phyloP scores from a whole-genome alignment of 2,113 vertebrate genomes.

The Triplophysa dalaica region DNA sequence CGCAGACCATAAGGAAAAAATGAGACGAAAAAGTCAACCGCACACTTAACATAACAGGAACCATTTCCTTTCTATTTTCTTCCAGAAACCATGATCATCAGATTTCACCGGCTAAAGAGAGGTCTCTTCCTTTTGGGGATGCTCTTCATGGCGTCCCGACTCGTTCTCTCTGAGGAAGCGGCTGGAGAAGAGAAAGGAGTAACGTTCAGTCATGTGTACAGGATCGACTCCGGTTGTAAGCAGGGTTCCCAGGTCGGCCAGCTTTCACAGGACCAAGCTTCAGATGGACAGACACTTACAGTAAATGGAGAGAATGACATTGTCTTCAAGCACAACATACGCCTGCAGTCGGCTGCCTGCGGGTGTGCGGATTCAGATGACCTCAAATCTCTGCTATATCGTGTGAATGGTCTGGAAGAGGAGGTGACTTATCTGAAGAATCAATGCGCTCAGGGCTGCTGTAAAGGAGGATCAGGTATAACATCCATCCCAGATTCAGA shows the following conservation, averaged over 20 bases:
- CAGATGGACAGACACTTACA: conserved; percentile 51
- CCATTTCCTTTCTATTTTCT: conserved; percentile 37
- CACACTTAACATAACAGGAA: neutral
- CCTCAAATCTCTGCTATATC: conserved; percentile 77
- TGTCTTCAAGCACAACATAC: conserved; percentile 85
- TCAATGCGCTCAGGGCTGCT: conserved; percentile 77
- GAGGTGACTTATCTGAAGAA: conserved; percentile 82
- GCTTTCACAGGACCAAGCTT: conserved; percentile 62
- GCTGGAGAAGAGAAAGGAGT: conserved; percentile 65
- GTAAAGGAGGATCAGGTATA: conserved; percentile 71
- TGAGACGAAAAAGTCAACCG: neutral
- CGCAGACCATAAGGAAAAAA: conserved; percentile 14
- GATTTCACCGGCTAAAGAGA: conserved; percentile 46
- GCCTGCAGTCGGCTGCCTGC: conserved; percentile 72
- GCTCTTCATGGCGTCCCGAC: conserved; percentile 56
- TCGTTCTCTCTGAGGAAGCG: conserved; percentile 58
- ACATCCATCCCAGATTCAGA: neutral
- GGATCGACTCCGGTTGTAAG: conserved; percentile 77
- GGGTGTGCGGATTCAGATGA: conserved; percentile 74
- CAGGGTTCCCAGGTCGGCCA: conserved; percentile 65
- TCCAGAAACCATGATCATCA: conserved; percentile 65
- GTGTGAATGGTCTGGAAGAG: conserved; percentile 82
- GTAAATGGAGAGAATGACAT: conserved; percentile 78
- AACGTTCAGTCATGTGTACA: conserved; percentile 86
- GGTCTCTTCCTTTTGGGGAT: conserved; percentile 62